These are phyloP conservation scores for Orycteropus afer DNA, from an alignment of 2,113 vertebrate genomes.

Conservation along the genomic window DNA sequence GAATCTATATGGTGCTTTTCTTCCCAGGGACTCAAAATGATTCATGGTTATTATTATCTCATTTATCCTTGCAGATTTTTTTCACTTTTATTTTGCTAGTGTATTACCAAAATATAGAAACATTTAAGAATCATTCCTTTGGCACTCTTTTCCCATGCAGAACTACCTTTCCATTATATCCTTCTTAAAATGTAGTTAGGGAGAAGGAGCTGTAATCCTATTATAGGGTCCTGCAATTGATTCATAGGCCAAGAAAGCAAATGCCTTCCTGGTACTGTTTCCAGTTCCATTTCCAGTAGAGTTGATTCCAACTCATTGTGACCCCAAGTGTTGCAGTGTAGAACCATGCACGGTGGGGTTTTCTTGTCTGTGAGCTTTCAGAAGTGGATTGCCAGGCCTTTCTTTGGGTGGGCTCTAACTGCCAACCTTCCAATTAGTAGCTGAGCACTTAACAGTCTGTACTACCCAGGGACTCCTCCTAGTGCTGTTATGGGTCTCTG, in stretches of 20 bases:
- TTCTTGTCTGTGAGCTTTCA: neutral
- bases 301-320: neutral
- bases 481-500: neutral
- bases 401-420: neutral
- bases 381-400: neutral
- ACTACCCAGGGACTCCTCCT: neutral
- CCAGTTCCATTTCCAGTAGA: neutral
- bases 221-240: neutral
- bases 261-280: neutral
- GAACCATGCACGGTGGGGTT: neutral
- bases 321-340: no score
- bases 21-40: conserved; percentile 70
- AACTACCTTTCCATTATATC: conserved; percentile 1
- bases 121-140: conserved; percentile 47
- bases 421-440: neutral
- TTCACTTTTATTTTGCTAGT: conserved; percentile 63
- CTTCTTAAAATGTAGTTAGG: conserved; percentile 15
- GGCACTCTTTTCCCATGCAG: neutral
- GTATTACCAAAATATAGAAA: conserved; percentile 66
- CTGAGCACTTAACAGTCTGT: neutral
- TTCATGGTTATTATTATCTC: conserved; percentile 69
- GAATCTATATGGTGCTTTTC: conserved; percentile 60
- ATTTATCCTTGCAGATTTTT: conserved; percentile 67
- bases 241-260: neutral
- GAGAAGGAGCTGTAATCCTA: neutral